Conservation (phyloP, 2,888 invertebrate genomes). For the Heliconius sara region DNA sequence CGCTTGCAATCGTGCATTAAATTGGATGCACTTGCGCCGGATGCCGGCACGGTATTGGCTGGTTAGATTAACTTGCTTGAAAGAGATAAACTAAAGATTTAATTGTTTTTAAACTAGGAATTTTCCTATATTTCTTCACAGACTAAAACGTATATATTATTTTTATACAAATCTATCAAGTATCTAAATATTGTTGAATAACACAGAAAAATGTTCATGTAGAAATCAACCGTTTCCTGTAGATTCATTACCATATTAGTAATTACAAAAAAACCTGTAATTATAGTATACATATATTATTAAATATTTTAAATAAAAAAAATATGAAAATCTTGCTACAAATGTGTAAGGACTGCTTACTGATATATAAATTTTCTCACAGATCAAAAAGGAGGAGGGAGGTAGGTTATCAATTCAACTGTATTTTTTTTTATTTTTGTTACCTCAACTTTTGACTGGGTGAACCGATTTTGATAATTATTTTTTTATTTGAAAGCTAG, state of each 20-base stretch:
- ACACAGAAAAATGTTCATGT: not conserved
- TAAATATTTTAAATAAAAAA: not conserved
- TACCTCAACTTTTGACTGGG: too few species aligned
- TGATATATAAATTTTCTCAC: too few species aligned
- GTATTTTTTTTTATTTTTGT: too few species aligned
- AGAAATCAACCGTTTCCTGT: not conserved
- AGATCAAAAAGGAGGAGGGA: too few species aligned
- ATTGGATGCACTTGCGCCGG: slow-evolving; percentile 65
- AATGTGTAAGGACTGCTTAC: not conserved
- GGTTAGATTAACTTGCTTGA: slow-evolving; percentile 27
- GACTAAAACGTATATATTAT: not conserved
- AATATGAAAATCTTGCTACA: not conserved
- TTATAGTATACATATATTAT: not conserved
- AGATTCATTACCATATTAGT: not conserved
- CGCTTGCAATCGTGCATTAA: slow-evolving; percentile 66
- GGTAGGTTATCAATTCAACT: too few species aligned
- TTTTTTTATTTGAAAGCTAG: too few species aligned
- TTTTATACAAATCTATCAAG: not conserved
- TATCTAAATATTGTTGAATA: not conserved
- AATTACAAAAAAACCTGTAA: not conserved
- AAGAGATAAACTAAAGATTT: slow-evolving; percentile 9
- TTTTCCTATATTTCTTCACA: not conserved
- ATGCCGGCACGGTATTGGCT: slow-evolving; percentile 58
- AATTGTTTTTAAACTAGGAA: not conserved
- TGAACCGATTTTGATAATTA: too few species aligned